Conservation (phyloP, 1,140 invertebrate species). For the Polyergus mexicanus region DNA sequence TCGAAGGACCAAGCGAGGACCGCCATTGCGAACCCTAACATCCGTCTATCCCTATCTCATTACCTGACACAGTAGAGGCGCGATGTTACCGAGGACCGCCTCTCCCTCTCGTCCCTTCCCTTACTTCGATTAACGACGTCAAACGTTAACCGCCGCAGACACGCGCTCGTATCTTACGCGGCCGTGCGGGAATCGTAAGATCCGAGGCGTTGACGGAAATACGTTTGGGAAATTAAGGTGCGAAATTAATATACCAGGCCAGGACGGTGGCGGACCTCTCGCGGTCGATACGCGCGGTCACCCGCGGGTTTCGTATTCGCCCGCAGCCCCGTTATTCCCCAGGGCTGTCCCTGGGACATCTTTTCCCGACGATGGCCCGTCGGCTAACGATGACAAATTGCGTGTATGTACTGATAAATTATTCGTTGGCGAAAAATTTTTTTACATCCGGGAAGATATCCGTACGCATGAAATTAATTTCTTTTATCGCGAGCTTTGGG, state of each 20-base stretch:
- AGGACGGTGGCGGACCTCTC: not conserved
- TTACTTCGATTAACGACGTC: constrained; percentile 18
- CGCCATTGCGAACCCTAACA: constrained; percentile 6
- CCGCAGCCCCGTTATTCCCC: not conserved
- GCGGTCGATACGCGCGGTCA: constrained; percentile 31
- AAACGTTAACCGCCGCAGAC: constrained; percentile 35
- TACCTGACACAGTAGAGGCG: constrained; percentile 33
- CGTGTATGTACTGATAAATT: constrained; percentile 22
- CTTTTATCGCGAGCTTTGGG: constrained; percentile 2
- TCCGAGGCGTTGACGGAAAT: constrained; percentile 46
- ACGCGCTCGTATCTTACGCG: not conserved
- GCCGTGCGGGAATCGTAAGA: constrained; percentile 4
- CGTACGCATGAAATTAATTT: constrained; percentile 53
- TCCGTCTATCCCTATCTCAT: constrained; percentile 52
- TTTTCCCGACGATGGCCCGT: not conserved
- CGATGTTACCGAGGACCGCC: not conserved
- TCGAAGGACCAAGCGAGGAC: constrained; percentile 41
- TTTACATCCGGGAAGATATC: not conserved
- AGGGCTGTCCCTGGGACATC: not conserved
- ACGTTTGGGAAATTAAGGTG: constrained; percentile 70
- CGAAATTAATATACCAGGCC: constrained; percentile 60
- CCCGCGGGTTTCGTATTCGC: constrained; percentile 19
- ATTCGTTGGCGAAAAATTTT: constrained; percentile 3
- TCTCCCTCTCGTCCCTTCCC: not conserved
- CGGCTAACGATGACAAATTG: constrained; percentile 58